Evolutionary conservation across 2,888 invertebrate species (phyloP).

Genomic region (Agrotis clavis): DNA sequence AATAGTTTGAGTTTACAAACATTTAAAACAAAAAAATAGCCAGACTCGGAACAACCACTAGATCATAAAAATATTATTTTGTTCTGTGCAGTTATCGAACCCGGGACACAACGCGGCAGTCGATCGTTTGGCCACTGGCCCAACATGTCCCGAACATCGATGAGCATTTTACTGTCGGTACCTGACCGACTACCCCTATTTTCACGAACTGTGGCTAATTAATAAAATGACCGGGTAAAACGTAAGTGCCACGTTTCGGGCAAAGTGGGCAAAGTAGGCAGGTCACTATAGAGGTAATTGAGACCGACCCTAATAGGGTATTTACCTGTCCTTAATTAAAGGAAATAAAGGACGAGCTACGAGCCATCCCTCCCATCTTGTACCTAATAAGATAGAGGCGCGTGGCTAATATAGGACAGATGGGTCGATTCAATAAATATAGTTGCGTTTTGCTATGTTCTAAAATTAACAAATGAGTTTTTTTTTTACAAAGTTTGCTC

Average conservation of each 20-base stretch:
- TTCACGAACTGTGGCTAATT: constrained; percentile 44
- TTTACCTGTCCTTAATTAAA: constrained; percentile 53
- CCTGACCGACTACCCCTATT: constrained; percentile 34
- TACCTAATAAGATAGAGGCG: constrained; percentile 1
- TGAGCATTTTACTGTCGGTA: too few species aligned
- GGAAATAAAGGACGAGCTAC: constrained; percentile 23
- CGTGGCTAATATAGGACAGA: neutral
- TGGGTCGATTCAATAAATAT: neutral
- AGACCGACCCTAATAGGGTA: constrained; percentile 28
- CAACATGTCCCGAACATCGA: too few species aligned
- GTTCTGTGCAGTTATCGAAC: too few species aligned
- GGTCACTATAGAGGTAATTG: constrained; percentile 35
- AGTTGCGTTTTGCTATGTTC: neutral
- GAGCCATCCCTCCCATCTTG: constrained; percentile 2
- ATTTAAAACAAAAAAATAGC: too few species aligned
- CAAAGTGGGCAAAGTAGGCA: constrained; percentile 32
- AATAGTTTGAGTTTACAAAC: too few species aligned
- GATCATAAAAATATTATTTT: too few species aligned
- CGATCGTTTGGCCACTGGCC: too few species aligned
- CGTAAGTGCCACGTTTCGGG: constrained; percentile 30
- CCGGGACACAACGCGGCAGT: too few species aligned
- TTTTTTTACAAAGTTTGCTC: too few species aligned
- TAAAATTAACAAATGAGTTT: too few species aligned
- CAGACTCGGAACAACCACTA: too few species aligned
- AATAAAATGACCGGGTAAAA: constrained; percentile 51